Evolutionary conservation across 1,140 invertebrate genomes (phyloP), one percentile per base, ranked within the genome.

Genomic region (Sesamia nonagrioides): DNA sequence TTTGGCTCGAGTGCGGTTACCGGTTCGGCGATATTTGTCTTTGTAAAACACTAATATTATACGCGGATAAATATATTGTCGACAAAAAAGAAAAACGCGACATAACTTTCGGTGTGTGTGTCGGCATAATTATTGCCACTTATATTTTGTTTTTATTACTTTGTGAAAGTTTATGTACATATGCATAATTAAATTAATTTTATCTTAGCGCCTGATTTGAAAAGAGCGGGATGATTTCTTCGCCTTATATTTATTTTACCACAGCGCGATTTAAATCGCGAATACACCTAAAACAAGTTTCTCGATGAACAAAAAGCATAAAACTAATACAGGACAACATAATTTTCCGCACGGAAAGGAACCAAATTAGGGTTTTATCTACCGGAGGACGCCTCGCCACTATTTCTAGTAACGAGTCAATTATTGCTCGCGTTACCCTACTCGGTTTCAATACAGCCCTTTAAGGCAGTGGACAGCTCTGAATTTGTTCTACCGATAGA

Each of bases 371-470:
- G 42, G 18, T 50, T 69, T 69, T 69, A 75, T 61, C 27, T 42
- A 73, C 56, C 73, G n/a, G 42, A n/a, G 73, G 52, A 48, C 21
- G 42, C 17, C 11, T 75, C 73, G 58, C 40, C 54, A 40, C 15
- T 72, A 79, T 84, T 82, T 81, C 80, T 75, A 80, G 83, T 85
- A 88, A 88, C 88, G 84, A 89, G 86, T 91, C 89, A 91, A 91
- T 91, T 91, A 90, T 82, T 73, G 75, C 56, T 48, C 42, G 63
- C 40, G 69, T 61, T 81, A 76, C 77, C 77, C 77, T 82, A 79
- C 76, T 54, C 77, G 79, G 76, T 78, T 82, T 80, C 84, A 82
- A 79, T 68, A 76, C 81, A 45, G 60, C 79, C 75, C 52, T 75
- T 45, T 82, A 78, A 66, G 75, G 54, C 56, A 58, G 15, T 42